A percentile compares a stretch with the other conserved stretches of the same genome.
phyloP scores from a whole-genome alignment of 2,113 vertebrate genomes.

The Nycticryphes semicollaris region DNA sequence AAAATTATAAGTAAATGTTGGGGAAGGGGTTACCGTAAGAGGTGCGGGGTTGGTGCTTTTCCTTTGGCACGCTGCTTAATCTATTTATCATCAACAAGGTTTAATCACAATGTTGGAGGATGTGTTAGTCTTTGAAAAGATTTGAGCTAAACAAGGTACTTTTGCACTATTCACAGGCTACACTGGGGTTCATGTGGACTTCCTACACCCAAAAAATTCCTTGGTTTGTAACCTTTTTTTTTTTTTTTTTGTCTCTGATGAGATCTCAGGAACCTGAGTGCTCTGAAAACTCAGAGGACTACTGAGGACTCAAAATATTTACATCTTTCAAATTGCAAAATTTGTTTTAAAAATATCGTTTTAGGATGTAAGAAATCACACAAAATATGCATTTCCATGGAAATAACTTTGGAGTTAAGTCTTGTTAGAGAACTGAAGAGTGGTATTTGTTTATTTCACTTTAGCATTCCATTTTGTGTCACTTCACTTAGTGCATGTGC shows the following conservation, averaged over 20 bases:
- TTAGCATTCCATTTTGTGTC: neutral
- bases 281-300: neutral
- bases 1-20: neutral
- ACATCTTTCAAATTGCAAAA: neutral
- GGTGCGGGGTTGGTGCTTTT: neutral
- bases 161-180: neutral
- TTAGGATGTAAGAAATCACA: neutral
- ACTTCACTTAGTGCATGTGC: neutral
- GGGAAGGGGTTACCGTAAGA: neutral
- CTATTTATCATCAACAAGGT: neutral
- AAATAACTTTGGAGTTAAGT: neutral
- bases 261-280: neutral
- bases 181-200: rapidly evolving
- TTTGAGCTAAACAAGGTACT: neutral
- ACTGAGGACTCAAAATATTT: neutral
- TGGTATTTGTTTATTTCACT: neutral
- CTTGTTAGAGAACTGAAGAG: neutral
- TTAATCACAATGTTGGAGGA: neutral
- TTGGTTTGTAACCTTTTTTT: neutral
- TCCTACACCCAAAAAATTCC: neutral
- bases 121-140: neutral
- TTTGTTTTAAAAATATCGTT: neutral
- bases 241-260: neutral
- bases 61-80: neutral
- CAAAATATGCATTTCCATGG: neutral